Evolutionary conservation across 2,113 vertebrate genomes (phyloP).

Genomic region (Polyodon spathula): DNA sequence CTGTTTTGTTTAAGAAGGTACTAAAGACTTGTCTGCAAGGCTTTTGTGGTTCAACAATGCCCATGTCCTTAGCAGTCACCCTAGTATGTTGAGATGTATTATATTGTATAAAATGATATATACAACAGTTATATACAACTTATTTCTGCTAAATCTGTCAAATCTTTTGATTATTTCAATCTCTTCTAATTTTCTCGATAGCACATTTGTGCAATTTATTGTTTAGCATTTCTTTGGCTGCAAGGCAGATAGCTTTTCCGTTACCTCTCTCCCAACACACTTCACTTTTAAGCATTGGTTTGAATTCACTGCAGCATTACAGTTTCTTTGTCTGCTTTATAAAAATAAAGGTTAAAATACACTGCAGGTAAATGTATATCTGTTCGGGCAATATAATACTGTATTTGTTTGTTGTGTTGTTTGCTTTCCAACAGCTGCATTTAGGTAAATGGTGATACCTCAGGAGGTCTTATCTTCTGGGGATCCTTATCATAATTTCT

Average conservation of each 20-base stretch:
- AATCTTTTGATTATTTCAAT: conserved; percentile 38
- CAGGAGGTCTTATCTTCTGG: conserved; percentile 72
- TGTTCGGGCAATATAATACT: too few species aligned
- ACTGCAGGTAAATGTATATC: not conserved
- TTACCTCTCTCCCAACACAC: conserved; percentile 20
- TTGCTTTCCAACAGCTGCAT: conserved; percentile 54
- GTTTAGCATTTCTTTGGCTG: conserved; percentile 30
- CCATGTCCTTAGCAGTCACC: too few species aligned
- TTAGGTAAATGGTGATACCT: conserved; percentile 68
- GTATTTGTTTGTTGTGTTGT: conserved; percentile 23
- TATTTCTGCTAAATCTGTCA: conserved; percentile 24
- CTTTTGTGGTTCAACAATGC: too few species aligned
- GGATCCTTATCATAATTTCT: conserved; percentile 85
- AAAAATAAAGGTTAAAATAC: not conserved
- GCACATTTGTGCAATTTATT: conserved; percentile 39
- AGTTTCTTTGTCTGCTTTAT: conserved; percentile 12
- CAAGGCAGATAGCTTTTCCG: conserved; percentile 30
- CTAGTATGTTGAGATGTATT: too few species aligned
- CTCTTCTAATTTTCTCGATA: conserved; percentile 39
- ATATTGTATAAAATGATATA: not conserved
- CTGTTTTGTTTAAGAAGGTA: too few species aligned
- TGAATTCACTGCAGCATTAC: conserved; percentile 32
- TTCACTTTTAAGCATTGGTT: conserved; percentile 30
- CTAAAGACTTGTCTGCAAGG: too few species aligned
- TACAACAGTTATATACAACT: too few species aligned